Evolutionary conservation across 2,888 invertebrate species (phyloP), one percentile per base, ranked within the genome.

Genomic region (Tiliacea citrago): DNA sequence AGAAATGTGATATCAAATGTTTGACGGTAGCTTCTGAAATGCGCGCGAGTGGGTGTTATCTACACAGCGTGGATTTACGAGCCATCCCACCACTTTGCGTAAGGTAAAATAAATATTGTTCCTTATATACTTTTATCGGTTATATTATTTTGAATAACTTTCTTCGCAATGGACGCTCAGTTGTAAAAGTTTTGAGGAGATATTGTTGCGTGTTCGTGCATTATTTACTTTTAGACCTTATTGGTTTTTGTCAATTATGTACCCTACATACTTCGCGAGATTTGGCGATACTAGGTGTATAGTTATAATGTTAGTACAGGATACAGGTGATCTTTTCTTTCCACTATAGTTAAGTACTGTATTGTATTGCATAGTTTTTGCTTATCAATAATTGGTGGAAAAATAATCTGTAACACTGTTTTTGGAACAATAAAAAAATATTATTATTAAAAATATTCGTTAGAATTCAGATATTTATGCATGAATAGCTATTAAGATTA

Each of bases 21-120:
- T 91, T 92, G 93, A 94, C 93, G 90, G 90, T 89, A 90, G 95
- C 96, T 94, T 90, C 95, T 94, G 95, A 92, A 92, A 92, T 93
- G 92, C 93, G 93, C 94, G 90, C 86, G 93, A 93, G 95, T 95
- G 93, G 95, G 93, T 91, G 93, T 91, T 92, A 92, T 91, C 93
- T 86, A 76, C 72, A 61, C 71, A 73, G 80, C 77, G 79, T 82
- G 87, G 89, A 94, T 94, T 94, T 94, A 94, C 90, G 91, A 90
- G 86, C 85, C 79, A 77, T 83, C 84, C 83, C 81, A 86, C 90
- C 90, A 91, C 90, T 92, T 89, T 88, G 89, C 77, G 69, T 81
- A 75, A 29, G 51, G 69, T 68, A 63, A 82, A 82, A 84, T 77
- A 84, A 82, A 84, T 80, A 83, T 74, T 66, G 65, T 62, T 87